A percentile compares a stretch with the other conserved stretches of the same genome.
These are phyloP conservation scores for Drosophila bocki DNA, from an alignment of 1,140 invertebrate species.

Conservation along the genomic window DNA sequence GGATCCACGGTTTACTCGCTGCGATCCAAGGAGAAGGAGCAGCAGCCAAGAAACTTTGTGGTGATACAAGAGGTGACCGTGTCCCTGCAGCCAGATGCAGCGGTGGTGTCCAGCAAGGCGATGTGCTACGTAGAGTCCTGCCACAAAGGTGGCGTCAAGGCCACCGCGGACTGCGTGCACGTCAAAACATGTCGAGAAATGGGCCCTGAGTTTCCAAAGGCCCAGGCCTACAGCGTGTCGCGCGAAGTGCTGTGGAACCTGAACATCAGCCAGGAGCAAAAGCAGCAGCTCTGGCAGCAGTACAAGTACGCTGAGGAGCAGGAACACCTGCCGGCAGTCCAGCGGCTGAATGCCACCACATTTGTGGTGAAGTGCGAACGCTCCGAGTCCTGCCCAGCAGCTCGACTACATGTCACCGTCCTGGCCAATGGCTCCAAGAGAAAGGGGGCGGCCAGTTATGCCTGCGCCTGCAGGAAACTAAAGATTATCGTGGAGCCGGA, in stretches of 20 bases:
- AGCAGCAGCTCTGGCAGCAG: constrained; percentile 70
- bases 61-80: constrained; percentile 61
- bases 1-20: constrained; percentile 66
- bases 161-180: constrained; percentile 53
- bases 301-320: constrained; percentile 63
- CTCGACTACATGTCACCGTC: constrained; percentile 72
- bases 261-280: constrained; percentile 71
- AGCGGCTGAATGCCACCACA: constrained; percentile 64
- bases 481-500: constrained; percentile 82
- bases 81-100: constrained; percentile 56
- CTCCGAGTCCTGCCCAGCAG: constrained; percentile 71
- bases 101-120: constrained; percentile 75
- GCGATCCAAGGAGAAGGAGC: constrained; percentile 59
- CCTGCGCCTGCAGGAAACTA: constrained; percentile 76
- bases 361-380: constrained; percentile 75
- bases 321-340: constrained; percentile 69
- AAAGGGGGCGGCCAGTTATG: constrained; percentile 42
- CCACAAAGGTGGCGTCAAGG: constrained; percentile 27
- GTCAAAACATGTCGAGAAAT: constrained; percentile 67
- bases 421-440: constrained; percentile 58
- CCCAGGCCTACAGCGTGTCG: constrained; percentile 59
- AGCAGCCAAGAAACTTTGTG: constrained; percentile 72
- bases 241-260: constrained; percentile 77
- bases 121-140: constrained; percentile 72
- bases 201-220: constrained; percentile 40